Base-by-base conservation (phyloP, 2,113 vertebrate genomes). In the Hippotragus niger region DNA sequence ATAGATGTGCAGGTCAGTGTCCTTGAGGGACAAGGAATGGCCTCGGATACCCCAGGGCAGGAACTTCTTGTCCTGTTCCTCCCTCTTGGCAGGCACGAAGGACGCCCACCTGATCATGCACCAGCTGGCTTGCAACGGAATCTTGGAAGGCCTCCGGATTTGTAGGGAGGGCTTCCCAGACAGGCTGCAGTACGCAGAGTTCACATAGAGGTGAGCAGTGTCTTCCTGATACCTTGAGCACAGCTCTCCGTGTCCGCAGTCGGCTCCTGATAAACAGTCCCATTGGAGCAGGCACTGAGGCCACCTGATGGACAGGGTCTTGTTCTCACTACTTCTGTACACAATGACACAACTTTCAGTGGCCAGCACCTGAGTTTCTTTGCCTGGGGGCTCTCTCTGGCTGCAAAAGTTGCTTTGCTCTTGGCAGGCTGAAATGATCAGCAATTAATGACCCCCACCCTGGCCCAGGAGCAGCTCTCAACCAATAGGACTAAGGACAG, bases 91-190 rank as follows among this genome's bases (percentile, higher is more conserved):
- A 98, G 98, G 97, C 0, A 84, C 92, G 88, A 96, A 96, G 6
- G 98, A 98, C 21, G 97, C 97, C 36, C 95, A 97, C 71, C 78
- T 98, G 52, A 90, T 98, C 90, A 90, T 98, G 91, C 97, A 98
- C 58, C 98, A 98, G 55, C 55, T 99, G 94, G 98, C 97, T 71
- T 98, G 97, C 62, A 98, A 94, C 0, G 80, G 98, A 64, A 98
- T 98, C 33, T 85, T 98, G 33, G 98, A 98, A 97, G 98, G 98
- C 43, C 98, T 98, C 81, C 47, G 91, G 89, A 98, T 98, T 53
- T 99, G 98, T 95, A 98, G 97, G 78, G 98, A 99, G 92, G 98
- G 98, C 6, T 99, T 98, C 90, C 98, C 98, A 33, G 98, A 98
- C 93, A 97, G 98, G 52, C 76, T 97, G 71, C 98, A 97, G 82